A percentile compares a stretch with the other conserved stretches of the same genome.
Conservation (phyloP, 2,888 invertebrate genomes). For the Mechanitis messenoides region DNA sequence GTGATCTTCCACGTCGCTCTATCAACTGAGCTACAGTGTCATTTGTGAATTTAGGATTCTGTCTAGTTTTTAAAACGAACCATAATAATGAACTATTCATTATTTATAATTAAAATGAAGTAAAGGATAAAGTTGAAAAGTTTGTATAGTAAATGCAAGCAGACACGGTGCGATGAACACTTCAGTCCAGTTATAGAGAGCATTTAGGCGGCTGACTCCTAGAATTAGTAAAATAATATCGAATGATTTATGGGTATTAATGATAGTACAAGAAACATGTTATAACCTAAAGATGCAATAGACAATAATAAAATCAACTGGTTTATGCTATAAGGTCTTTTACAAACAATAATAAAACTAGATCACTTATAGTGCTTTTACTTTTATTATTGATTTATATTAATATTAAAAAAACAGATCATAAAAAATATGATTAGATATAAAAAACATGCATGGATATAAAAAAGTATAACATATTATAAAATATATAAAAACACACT, state of each 20-base stretch:
- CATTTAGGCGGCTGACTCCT: conserved; percentile 67
- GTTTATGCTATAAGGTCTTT: too few species aligned
- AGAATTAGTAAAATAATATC: conserved; percentile 53
- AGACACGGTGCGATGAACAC: conserved; percentile 37
- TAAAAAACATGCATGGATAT: not conserved
- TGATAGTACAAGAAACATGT: conserved; percentile 1
- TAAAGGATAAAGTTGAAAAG: conserved; percentile 10
- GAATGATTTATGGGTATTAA: conserved; percentile 9
- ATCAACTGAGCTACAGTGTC: too few species aligned
- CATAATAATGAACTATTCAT: too few species aligned
- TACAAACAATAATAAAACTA: not conserved
- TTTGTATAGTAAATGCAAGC: conserved; percentile 19
- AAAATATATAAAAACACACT: conserved; percentile 6
- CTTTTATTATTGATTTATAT: not conserved
- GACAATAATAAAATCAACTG: not conserved
- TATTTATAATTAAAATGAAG: too few species aligned
- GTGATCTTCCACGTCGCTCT: too few species aligned
- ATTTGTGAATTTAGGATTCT: not conserved
- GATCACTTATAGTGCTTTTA: not conserved
- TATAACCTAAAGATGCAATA: too few species aligned
- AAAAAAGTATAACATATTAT: conserved; percentile 4
- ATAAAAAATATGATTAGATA: not conserved
- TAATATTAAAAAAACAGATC: not conserved
- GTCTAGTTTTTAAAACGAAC: too few species aligned
- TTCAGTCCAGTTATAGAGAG: conserved; percentile 66